Conservation (phyloP, 2,113 vertebrate genomes). For the Datnioides undecimradiatus region DNA sequence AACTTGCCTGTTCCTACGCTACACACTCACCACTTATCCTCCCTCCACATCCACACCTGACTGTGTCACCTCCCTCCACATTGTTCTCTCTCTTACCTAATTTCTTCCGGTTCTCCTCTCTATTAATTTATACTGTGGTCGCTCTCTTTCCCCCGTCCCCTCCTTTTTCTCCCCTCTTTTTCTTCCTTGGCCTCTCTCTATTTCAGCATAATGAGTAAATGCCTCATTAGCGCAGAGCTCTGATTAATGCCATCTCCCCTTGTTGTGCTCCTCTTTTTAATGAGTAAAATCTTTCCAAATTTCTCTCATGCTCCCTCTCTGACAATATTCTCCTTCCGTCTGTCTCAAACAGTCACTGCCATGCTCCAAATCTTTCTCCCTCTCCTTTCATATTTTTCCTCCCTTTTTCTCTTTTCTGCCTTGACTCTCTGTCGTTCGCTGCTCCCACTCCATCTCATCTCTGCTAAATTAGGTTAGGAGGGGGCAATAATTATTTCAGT, state of each 20-base stretch:
- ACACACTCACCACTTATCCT: slow-evolving; percentile 11
- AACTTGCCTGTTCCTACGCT: slow-evolving; percentile 4
- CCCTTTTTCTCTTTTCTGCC: slow-evolving; percentile 9
- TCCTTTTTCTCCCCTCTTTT: background rate
- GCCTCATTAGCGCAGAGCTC: slow-evolving; percentile 77
- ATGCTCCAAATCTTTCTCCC: slow-evolving; percentile 22
- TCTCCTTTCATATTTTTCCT: slow-evolving; percentile 2
- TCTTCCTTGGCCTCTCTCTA: slow-evolving; percentile 57
- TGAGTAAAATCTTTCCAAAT: slow-evolving; percentile 73
- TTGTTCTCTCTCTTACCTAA: slow-evolving; percentile 11
- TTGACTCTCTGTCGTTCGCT: background rate
- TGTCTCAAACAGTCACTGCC: slow-evolving; percentile 26
- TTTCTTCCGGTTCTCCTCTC: slow-evolving; percentile 13
- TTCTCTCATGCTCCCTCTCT: slow-evolving; percentile 37
- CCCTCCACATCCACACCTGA: slow-evolving; percentile 31
- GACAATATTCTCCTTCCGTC: slow-evolving; percentile 41
- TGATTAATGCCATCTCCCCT: slow-evolving; percentile 78
- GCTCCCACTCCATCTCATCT: background rate
- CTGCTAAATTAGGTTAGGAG: slow-evolving; percentile 14
- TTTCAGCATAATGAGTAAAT: slow-evolving; percentile 79
- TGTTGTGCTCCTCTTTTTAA: slow-evolving; percentile 78
- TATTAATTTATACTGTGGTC: slow-evolving; percentile 36
- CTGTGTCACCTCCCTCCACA: slow-evolving; percentile 37
- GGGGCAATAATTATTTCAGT: slow-evolving; percentile 57
- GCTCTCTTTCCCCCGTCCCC: background rate